These are phyloP conservation scores for Crypturellus tataupa DNA, from an alignment of 2,797 vertebrate genomes.

Conservation along the genomic window DNA sequence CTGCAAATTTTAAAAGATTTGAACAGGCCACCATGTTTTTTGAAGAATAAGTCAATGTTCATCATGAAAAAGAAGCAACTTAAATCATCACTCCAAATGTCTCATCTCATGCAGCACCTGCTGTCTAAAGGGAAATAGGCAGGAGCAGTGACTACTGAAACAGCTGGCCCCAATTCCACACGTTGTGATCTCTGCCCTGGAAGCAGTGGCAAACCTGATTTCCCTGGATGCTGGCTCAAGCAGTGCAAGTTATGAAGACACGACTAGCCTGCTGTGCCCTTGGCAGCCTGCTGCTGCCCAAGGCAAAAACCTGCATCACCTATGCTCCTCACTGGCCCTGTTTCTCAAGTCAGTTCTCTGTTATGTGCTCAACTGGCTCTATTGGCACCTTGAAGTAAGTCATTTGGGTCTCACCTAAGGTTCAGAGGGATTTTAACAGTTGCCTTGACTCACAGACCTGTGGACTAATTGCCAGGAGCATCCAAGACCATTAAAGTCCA, in stretches of 20 bases:
- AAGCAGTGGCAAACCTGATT: background rate
- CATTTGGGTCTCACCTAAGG: conserved; percentile 18
- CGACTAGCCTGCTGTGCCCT: background rate
- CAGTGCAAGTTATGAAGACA: background rate
- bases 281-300: conserved; percentile 26
- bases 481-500: conserved; percentile 49
- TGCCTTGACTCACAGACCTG: conserved; percentile 10
- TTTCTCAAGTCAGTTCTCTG: background rate
- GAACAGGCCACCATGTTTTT: background rate
- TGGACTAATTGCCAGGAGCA: background rate
- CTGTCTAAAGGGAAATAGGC: background rate
- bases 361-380: conserved; percentile 17
- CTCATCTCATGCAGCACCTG: background rate
- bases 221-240: background rate
- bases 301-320: conserved; percentile 41
- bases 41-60: background rate
- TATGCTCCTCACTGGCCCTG: background rate
- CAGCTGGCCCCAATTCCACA: background rate
- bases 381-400: conserved; percentile 11
- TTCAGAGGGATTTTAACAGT: conserved; percentile 1
- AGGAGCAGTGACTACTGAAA: background rate
- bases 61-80: background rate
- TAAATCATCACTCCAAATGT: background rate
- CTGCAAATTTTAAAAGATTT: background rate
- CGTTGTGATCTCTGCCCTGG: background rate